These are phyloP conservation scores for Salminus brasiliensis DNA, from an alignment of 2,113 vertebrate species.

Conservation along the genomic window DNA sequence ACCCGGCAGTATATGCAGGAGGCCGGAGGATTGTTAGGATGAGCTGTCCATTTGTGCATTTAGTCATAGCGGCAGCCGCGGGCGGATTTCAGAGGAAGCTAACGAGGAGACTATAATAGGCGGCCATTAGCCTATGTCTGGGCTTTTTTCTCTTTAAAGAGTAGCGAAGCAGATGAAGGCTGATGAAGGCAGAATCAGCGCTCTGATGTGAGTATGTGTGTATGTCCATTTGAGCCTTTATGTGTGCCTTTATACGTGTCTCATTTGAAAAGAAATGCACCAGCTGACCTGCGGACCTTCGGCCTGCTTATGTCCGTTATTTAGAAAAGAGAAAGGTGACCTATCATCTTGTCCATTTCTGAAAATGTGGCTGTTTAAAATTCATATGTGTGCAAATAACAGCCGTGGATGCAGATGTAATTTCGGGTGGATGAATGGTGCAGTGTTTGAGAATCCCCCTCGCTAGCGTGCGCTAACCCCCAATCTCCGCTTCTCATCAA, in stretches of 20 bases:
- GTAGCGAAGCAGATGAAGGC: neutral
- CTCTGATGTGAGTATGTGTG: neutral
- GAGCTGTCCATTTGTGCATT: conserved; percentile 71
- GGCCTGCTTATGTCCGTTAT: neutral
- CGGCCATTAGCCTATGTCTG: conserved; percentile 12
- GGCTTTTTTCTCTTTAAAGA: neutral
- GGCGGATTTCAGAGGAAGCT: conserved; percentile 68
- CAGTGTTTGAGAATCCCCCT: neutral
- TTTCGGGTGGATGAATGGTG: neutral
- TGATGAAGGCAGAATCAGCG: neutral
- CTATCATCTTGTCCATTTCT: neutral
- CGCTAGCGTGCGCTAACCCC: neutral
- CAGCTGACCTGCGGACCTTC: neutral
- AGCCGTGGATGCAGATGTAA: neutral
- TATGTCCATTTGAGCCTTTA: neutral
- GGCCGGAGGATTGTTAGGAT: neutral
- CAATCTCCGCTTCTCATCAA: conserved; percentile 2
- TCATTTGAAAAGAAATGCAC: neutral
- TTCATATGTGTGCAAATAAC: neutral
- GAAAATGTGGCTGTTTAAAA: neutral
- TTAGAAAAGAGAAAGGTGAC: neutral
- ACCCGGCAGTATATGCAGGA: neutral
- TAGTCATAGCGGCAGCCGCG: conserved; percentile 65
- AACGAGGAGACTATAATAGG: conserved; percentile 74
- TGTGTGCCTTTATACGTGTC: neutral